Conservation (phyloP, 2,113 vertebrate genomes). For the Isichthys henryi region DNA sequence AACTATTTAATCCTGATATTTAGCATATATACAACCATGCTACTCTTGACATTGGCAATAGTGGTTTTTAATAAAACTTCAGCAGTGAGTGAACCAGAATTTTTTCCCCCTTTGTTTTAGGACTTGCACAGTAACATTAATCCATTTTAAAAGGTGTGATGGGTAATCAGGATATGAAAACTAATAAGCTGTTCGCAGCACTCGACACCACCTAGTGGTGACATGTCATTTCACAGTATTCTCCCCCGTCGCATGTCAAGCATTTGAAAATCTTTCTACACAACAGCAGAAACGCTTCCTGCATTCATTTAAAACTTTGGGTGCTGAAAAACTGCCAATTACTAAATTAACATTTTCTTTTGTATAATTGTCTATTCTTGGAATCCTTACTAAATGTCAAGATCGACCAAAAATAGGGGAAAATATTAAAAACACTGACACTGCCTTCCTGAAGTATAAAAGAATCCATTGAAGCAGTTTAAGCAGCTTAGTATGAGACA, state of each 20-base stretch:
- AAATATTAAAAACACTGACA: neutral
- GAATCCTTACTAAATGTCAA: neutral
- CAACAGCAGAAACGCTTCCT: neutral
- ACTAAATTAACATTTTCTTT: neutral
- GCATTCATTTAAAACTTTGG: neutral
- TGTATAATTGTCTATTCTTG: neutral
- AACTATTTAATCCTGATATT: conserved; percentile 1
- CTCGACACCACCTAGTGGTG: neutral
- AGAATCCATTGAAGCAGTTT: neutral
- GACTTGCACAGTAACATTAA: too few species aligned
- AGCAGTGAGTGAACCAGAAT: neutral
- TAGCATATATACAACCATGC: neutral
- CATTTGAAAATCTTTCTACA: neutral
- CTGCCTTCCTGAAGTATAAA: neutral
- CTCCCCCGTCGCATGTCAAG: neutral
- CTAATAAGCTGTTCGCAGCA: neutral
- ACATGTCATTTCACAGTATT: neutral
- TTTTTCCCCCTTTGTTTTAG: neutral
- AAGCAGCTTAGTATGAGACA: neutral
- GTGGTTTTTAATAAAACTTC: neutral
- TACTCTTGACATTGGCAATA: neutral
- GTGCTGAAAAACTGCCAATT: neutral
- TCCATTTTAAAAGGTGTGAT: too few species aligned
- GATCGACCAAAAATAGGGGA: neutral
- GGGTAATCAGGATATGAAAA: neutral